These are phyloP conservation scores for Drosophila sordidula DNA, from an alignment of 2,888 invertebrate genomes.

Conservation along the genomic window DNA sequence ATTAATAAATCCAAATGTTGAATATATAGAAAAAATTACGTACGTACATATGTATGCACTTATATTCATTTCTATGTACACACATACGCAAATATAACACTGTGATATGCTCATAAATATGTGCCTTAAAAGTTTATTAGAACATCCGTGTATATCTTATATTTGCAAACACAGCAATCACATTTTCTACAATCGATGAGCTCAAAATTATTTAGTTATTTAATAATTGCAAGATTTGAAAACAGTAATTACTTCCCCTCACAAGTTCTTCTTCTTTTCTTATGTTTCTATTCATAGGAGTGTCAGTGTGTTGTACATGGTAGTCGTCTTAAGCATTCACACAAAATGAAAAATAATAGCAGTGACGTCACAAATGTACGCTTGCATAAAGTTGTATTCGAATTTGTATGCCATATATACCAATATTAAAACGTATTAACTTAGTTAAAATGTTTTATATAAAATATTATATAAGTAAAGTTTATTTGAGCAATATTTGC, in stretches of 20 bases:
- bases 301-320: slow-evolving; percentile 35
- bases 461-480: too few relatives aligned
- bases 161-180: slow-evolving; percentile 22
- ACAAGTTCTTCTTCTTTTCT: slow-evolving; percentile 44
- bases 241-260: slow-evolving; percentile 52
- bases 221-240: slow-evolving; percentile 36
- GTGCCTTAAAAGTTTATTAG: not conserved
- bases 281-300: slow-evolving; percentile 52
- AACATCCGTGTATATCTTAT: not conserved
- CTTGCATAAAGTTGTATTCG: not conserved
- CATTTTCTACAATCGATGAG: slow-evolving; percentile 3
- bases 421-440: too few relatives aligned
- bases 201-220: slow-evolving; percentile 28
- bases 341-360: slow-evolving; percentile 9
- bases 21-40: slow-evolving; percentile 30
- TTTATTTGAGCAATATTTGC: too few relatives aligned
- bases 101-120: slow-evolving; percentile 24
- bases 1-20: slow-evolving; percentile 42
- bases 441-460: too few relatives aligned
- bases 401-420: too few relatives aligned
- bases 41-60: slow-evolving; percentile 26
- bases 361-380: slow-evolving; percentile 28
- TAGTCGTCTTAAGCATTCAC: slow-evolving; percentile 36
- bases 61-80: slow-evolving; percentile 33
- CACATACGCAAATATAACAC: slow-evolving; percentile 25